Conservation (phyloP, 2,113 vertebrate genomes). For the Geococcyx californianus region DNA sequence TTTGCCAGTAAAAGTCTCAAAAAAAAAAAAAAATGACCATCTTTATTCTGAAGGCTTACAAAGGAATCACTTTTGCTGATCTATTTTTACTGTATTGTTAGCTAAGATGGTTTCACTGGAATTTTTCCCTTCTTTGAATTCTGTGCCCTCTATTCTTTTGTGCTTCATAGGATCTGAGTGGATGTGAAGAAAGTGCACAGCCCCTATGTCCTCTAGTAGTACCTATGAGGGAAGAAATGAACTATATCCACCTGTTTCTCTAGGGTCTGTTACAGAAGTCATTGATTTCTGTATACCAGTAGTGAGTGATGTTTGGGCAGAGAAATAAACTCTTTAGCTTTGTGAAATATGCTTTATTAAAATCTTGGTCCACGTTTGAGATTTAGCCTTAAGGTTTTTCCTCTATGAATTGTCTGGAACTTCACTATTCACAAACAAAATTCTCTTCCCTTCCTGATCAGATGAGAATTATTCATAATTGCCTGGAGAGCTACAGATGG, state of each 20-base stretch:
- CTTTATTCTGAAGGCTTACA: neutral
- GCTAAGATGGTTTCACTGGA: neutral
- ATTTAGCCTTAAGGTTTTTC: neutral
- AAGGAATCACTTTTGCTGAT: neutral
- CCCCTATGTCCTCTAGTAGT: accelerated
- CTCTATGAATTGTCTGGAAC: neutral
- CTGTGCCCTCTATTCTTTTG: neutral
- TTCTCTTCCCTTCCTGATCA: neutral
- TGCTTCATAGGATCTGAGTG: neutral
- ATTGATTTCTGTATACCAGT: neutral
- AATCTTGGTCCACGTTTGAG: neutral
- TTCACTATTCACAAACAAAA: neutral
- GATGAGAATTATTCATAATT: neutral
- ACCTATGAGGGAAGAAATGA: neutral
- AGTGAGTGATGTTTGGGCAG: neutral
- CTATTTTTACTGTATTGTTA: neutral
- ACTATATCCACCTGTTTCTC: neutral
- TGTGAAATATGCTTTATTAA: neutral
- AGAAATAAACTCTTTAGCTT: neutral
- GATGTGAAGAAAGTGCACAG: neutral
- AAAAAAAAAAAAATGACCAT: neutral
- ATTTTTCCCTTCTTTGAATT: neutral
- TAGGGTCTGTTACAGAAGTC: neutral
- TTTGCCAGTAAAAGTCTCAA: neutral
- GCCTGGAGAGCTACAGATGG: neutral